Percentiles rank a stretch among this genome's conserved stretches.
Evolutionary conservation across 2,113 vertebrate genomes (phyloP).

Genomic region (Prunella fulvescens): DNA sequence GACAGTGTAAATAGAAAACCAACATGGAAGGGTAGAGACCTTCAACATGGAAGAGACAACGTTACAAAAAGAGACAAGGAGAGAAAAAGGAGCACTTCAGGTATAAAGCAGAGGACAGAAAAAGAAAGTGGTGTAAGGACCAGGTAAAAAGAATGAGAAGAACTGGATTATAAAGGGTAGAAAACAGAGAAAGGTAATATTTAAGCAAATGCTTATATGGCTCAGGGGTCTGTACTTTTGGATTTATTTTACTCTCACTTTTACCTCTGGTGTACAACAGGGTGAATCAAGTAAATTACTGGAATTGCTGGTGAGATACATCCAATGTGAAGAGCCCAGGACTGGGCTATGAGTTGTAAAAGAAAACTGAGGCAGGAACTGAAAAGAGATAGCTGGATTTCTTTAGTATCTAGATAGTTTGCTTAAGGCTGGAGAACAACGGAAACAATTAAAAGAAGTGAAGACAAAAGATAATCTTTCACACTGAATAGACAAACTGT

Average conservation of each 20-base stretch:
- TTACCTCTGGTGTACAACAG: background rate
- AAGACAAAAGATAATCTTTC: background rate
- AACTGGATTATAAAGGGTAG: background rate
- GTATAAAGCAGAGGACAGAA: background rate
- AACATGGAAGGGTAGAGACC: background rate
- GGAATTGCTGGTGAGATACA: background rate
- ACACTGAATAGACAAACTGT: background rate
- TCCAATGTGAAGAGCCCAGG: background rate
- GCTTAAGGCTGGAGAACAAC: background rate
- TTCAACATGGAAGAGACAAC: background rate
- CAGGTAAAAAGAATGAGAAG: background rate
- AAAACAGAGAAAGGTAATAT: background rate
- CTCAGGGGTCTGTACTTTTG: background rate
- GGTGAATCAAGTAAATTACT: background rate
- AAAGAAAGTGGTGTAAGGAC: background rate
- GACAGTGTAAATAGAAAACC: background rate
- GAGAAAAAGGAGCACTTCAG: background rate
- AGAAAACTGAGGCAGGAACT: background rate
- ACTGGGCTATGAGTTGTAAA: background rate
- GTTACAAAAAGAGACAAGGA: background rate
- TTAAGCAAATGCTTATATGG: background rate
- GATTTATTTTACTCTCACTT: background rate
- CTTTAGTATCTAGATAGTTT: background rate
- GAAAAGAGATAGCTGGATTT: background rate
- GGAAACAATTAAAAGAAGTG: background rate